Evolutionary conservation across 2,113 vertebrate species (phyloP).

Genomic region (Sinosuthora webbiana): DNA sequence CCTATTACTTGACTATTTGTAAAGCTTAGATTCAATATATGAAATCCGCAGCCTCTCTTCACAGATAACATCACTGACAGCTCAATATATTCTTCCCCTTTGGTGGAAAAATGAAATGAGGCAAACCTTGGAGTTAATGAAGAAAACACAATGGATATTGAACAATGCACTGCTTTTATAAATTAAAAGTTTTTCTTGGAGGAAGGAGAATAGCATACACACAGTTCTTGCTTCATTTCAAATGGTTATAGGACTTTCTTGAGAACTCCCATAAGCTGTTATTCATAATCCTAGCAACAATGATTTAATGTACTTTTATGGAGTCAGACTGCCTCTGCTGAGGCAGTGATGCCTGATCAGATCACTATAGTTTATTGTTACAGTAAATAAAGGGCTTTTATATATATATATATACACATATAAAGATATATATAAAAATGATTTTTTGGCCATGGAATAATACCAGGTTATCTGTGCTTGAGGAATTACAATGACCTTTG

Average conservation of each 20-base stretch:
- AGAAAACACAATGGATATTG: conserved; percentile 46
- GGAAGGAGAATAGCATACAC: neutral
- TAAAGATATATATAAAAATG: neutral
- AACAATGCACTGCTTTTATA: conserved; percentile 30
- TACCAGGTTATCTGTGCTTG: neutral
- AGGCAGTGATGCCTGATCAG: neutral
- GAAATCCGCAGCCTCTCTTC: conserved; percentile 44
- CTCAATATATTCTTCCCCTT: conserved; percentile 43
- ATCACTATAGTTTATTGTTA: neutral
- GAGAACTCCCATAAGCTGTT: conserved; percentile 12
- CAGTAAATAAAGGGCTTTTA: neutral
- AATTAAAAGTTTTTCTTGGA: conserved; percentile 31
- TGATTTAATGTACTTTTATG: conserved; percentile 27
- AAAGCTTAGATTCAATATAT: conserved; percentile 68
- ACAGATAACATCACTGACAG: conserved; percentile 42
- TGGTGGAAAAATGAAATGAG: conserved; percentile 47
- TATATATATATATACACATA: neutral
- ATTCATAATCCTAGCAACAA: neutral
- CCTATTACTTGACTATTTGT: conserved; percentile 67
- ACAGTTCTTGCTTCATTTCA: neutral
- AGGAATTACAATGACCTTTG: neutral
- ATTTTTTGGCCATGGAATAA: neutral
- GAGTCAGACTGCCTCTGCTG: neutral
- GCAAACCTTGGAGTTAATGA: conserved; percentile 66
- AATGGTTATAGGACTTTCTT: conserved; percentile 7